Evolutionary conservation across 2,113 vertebrate species (phyloP).

Genomic region (Bufo gargarizans): DNA sequence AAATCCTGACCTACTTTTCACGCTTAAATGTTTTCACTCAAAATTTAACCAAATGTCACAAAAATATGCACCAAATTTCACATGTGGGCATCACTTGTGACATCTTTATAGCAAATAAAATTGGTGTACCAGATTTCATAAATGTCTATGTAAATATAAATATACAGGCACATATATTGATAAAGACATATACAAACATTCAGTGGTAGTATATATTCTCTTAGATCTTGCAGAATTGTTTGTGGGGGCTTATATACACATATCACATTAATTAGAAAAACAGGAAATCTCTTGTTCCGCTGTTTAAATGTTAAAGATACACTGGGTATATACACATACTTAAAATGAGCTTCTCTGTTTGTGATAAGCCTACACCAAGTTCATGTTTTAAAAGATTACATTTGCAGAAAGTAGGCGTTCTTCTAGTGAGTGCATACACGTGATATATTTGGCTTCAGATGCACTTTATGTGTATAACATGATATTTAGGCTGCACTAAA

Average conservation of each 20-base stretch:
- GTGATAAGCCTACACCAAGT: slow-evolving; percentile 44
- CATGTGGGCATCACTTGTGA: too few species aligned
- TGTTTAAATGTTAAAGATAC: slow-evolving; percentile 54
- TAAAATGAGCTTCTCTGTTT: slow-evolving; percentile 30
- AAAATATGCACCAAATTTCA: too few species aligned
- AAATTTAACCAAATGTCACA: too few species aligned
- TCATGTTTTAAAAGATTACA: slow-evolving; percentile 20
- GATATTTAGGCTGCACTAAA: too few species aligned
- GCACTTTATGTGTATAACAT: too few species aligned
- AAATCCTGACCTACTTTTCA: too few species aligned
- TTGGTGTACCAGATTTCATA: too few species aligned
- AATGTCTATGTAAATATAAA: not conserved
- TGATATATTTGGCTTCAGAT: too few species aligned
- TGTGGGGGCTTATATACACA: slow-evolving; percentile 43
- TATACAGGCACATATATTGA: slow-evolving; percentile 24
- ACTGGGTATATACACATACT: slow-evolving; percentile 27
- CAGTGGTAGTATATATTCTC: slow-evolving; percentile 22
- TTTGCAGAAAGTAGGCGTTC: not conserved
- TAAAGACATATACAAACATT: slow-evolving; percentile 24
- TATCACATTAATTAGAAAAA: slow-evolving; percentile 47
- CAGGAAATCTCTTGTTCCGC: slow-evolving; percentile 53
- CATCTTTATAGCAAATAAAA: too few species aligned
- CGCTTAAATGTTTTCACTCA: too few species aligned
- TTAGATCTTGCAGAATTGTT: slow-evolving; percentile 27
- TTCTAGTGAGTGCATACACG: not conserved